Conservation (phyloP, 1,140 invertebrate genomes). For the Anthonomus grandis region DNA sequence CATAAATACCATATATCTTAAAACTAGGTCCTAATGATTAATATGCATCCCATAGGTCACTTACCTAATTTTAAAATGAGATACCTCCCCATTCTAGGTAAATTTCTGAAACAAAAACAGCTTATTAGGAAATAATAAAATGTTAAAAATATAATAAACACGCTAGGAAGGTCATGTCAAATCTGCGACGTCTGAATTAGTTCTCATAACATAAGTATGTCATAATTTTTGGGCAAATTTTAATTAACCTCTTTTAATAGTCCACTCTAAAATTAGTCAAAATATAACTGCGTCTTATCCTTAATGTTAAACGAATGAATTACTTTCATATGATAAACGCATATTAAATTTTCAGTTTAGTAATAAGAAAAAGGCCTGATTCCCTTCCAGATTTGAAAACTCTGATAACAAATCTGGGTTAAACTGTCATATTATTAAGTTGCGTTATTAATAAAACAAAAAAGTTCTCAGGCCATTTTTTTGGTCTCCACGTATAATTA, state of each 20-base stretch:
- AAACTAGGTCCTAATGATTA: neutral
- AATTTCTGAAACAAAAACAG: conserved; percentile 30
- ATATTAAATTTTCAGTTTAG: too few species aligned
- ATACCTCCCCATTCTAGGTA: conserved; percentile 29
- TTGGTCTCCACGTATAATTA: conserved; percentile 16
- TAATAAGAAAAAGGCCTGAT: too few species aligned
- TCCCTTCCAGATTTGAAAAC: too few species aligned
- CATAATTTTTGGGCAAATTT: neutral
- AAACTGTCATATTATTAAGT: conserved; percentile 19
- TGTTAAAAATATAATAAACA: conserved; percentile 1
- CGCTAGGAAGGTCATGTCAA: neutral
- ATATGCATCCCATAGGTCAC: too few species aligned
- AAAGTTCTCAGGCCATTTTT: conserved; percentile 21
- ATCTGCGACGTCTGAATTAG: conserved; percentile 1
- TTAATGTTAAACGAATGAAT: too few species aligned
- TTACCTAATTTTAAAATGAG: conserved; percentile 36
- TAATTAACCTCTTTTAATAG: too few species aligned
- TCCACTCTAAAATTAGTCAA: too few species aligned
- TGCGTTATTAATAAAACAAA: conserved; percentile 20
- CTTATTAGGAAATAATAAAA: conserved; percentile 15
- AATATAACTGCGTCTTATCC: too few species aligned
- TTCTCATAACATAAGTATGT: too few species aligned
- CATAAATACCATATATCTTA: neutral
- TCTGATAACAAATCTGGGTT: conserved; percentile 22
- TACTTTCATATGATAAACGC: too few species aligned